Evolutionary conservation across 2,888 invertebrate genomes (phyloP).

Genomic region (Schrankia costaestrigalis): DNA sequence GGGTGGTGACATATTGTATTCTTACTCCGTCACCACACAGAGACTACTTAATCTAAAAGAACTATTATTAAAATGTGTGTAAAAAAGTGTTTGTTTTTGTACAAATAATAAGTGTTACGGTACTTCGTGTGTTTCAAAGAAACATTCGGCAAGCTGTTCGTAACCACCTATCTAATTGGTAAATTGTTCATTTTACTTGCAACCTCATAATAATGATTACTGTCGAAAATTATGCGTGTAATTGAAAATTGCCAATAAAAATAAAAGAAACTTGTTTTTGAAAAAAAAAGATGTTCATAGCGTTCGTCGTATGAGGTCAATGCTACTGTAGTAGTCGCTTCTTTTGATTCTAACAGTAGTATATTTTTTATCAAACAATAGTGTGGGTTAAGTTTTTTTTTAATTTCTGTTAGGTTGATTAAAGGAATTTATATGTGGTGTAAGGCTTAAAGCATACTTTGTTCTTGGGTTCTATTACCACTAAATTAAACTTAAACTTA

Average conservation of each 20-base stretch:
- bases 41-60: too few relatives aligned
- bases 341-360: slow-evolving; percentile 30
- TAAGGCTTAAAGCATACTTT: too few relatives aligned
- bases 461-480: too few relatives aligned
- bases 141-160: slow-evolving; percentile 9
- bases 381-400: too few relatives aligned
- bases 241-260: slow-evolving; percentile 47
- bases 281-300: slow-evolving; percentile 22
- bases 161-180: slow-evolving; percentile 28
- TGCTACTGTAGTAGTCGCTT: slow-evolving; percentile 48
- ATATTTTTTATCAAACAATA: too few relatives aligned
- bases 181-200: slow-evolving; percentile 28
- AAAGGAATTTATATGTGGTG: too few relatives aligned
- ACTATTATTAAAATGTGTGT: too few relatives aligned
- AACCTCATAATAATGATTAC: slow-evolving; percentile 26
- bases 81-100: background rate
- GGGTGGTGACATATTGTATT: too few relatives aligned
- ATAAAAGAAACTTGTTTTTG: slow-evolving; percentile 35
- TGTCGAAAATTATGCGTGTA: slow-evolving; percentile 39
- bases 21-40: too few relatives aligned
- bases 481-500: too few relatives aligned
- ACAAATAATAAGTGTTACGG: slow-evolving; percentile 3
- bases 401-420: too few relatives aligned
- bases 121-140: slow-evolving; percentile 16
- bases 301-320: slow-evolving; percentile 33